Evolutionary conservation across 2,888 invertebrate genomes (phyloP), one percentile per base, ranked within the genome.

Genomic region (Synergus japonicus): DNA sequence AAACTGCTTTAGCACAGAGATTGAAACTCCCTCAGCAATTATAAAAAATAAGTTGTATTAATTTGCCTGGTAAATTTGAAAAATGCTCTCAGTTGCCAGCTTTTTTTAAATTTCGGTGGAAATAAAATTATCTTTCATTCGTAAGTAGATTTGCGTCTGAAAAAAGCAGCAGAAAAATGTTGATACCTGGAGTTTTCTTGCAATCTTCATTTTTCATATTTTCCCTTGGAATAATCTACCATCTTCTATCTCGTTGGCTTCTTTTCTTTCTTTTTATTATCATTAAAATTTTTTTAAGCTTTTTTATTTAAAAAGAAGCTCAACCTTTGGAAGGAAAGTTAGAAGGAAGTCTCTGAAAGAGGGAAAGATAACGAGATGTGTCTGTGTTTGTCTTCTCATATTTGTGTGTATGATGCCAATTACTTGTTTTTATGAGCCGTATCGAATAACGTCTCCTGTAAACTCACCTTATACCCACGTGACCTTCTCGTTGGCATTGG

Each of bases 371-470:
- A 54, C 49, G 37, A 73, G 73, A 8, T 10, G 15, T 49, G 54
- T 54, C 9, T 15, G 73, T 73, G 54, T 73, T 54, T 10, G 73
- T 37, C 15, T 22, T 5, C 29, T 54, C 37, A 66, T 73, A 73
- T 73, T 54, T 73, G 54, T 76, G 76, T 78, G 79, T 81, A 77
- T 63, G 49, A 77, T 79, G 76, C 67, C 81, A 79, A 81, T 81
- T 81, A 81, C 79, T 81, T 65, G 18, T 79, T 46, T 54, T 79
- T 76, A 79, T 79, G 77, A 81, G 46, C 63, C 58, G 78, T 78
- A 76, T 81, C 80, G 78, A 78, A 78, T 81, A 76, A 69, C 80
- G 49, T 58, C 49, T 66, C 66, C 76, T 58, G n/a, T 15, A 54
- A 22, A 54, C 46, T 46, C 73, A 73, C 73, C 54, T 54, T 73